Percentiles rank a stretch among this genome's conserved stretches.
phyloP scores from a whole-genome alignment of 1,140 invertebrate species.

The Anastrepha obliqua region DNA sequence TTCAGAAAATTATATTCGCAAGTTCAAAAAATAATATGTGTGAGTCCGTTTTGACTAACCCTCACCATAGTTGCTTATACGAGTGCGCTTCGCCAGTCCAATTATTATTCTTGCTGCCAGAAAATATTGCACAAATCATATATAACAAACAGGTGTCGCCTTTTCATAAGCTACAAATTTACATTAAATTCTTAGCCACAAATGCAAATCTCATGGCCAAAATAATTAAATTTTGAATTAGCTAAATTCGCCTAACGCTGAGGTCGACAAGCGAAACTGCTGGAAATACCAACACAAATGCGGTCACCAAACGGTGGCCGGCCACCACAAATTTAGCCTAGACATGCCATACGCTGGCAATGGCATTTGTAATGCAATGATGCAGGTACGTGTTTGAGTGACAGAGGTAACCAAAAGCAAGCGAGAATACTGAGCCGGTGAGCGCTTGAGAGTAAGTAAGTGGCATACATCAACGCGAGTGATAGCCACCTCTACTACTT shows the following conservation, averaged over 20 bases:
- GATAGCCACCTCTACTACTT: background rate
- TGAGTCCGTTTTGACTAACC: no score
- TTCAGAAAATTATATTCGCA: no score
- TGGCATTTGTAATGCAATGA: background rate
- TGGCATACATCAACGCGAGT: background rate
- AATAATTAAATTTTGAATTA: constrained; percentile 1
- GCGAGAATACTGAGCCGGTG: background rate
- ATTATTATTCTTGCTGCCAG: no score
- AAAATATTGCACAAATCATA: no score
- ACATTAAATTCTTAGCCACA: background rate
- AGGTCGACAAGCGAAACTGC: background rate
- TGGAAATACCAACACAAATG: background rate
- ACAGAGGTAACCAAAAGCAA: background rate
- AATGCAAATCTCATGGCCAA: constrained; percentile 8
- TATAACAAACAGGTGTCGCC: background rate
- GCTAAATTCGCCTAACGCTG: background rate
- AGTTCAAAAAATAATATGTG: no score
- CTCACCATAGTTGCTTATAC: no score
- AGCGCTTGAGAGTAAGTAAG: background rate
- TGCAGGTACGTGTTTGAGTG: background rate
- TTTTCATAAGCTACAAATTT: background rate
- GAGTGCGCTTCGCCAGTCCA: no score
- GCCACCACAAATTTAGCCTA: background rate
- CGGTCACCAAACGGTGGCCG: background rate
- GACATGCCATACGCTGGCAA: background rate